These are phyloP conservation scores for Petrocephalus sullivani DNA, from an alignment of 2,797 vertebrate genomes.

Conservation along the genomic window DNA sequence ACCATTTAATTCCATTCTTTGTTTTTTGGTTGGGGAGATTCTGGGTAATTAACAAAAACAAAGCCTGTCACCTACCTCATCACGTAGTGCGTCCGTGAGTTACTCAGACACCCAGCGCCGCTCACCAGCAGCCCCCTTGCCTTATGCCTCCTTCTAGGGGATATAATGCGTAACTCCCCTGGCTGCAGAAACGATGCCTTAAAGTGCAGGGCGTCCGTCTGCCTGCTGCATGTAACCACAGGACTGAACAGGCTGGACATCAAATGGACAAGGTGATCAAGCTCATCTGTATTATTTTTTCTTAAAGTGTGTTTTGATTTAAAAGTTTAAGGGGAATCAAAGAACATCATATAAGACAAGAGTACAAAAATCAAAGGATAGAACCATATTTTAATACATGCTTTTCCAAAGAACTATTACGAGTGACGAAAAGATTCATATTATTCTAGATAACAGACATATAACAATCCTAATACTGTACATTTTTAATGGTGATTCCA, in stretches of 20 bases:
- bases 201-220: constrained; percentile 33
- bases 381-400: not conserved
- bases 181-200: constrained; percentile 47
- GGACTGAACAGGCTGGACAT: constrained; percentile 36
- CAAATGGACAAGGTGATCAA: constrained; percentile 1
- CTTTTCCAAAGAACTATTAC: not conserved
- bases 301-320: not conserved
- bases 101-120: constrained; percentile 38
- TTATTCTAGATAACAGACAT: not conserved
- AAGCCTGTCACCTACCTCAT: not conserved
- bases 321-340: not conserved
- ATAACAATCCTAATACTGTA: not conserved
- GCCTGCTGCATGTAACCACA: constrained; percentile 33
- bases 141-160: constrained; percentile 45
- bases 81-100: constrained; percentile 53
- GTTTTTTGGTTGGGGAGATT: not conserved
- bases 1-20: not conserved
- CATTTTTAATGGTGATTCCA: constrained; percentile 35
- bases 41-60: not conserved
- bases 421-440: not conserved
- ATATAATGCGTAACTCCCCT: constrained; percentile 57
- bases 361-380: not conserved
- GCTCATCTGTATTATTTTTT: not conserved
- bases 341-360: not conserved
- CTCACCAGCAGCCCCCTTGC: constrained; percentile 39